Evolutionary conservation across 2,888 invertebrate genomes (phyloP).

Genomic region (Pandemis corylana): DNA sequence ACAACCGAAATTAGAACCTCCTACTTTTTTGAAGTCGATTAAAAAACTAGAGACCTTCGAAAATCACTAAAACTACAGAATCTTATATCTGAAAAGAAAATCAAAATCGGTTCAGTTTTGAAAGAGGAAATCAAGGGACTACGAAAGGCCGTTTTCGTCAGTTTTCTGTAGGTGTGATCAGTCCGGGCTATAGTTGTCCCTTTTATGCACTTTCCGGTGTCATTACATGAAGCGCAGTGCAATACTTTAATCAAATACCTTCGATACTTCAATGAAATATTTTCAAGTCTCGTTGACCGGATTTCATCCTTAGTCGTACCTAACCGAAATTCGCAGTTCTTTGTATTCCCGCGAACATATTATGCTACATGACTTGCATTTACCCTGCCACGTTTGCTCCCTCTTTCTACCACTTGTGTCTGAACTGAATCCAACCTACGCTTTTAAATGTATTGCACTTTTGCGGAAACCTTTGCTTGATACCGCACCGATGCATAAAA

Average conservation of each 20-base stretch:
- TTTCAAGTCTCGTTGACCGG: not conserved
- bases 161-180: too few relatives aligned
- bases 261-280: not conserved
- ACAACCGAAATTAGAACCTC: too few relatives aligned
- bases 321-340: not conserved
- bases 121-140: too few relatives aligned
- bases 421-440: slow-evolving; percentile 8
- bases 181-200: too few relatives aligned
- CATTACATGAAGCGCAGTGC: too few relatives aligned
- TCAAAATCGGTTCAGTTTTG: too few relatives aligned
- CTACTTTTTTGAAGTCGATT: too few relatives aligned
- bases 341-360: slow-evolving; percentile 5
- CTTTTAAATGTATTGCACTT: slow-evolving; percentile 34
- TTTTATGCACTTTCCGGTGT: too few relatives aligned
- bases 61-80: too few relatives aligned
- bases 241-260: not conserved
- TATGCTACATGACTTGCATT: slow-evolving; percentile 19
- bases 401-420: slow-evolving; percentile 6
- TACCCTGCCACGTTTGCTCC: slow-evolving; percentile 9
- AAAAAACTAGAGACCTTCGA: too few relatives aligned
- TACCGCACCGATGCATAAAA: slow-evolving; percentile 9
- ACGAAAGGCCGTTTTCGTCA: too few relatives aligned
- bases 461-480: slow-evolving; percentile 14
- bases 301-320: not conserved
- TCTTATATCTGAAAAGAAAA: too few relatives aligned